Base-by-base conservation (phyloP, 2,113 vertebrate genomes). In the Scartelaos histophorus region DNA sequence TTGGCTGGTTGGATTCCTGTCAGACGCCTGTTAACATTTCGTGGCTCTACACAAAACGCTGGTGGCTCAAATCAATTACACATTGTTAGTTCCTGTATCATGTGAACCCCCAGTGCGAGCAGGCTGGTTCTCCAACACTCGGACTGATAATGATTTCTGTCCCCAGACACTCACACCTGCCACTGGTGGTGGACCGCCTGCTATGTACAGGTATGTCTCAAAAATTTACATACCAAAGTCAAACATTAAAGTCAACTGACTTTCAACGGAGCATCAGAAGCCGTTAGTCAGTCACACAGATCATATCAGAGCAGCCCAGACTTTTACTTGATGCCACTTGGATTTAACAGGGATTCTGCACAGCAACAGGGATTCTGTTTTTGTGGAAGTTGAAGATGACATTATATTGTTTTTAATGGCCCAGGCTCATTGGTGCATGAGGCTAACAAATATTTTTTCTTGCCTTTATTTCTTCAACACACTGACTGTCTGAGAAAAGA, bases 41-140 rank as follows among this genome's bases (percentile, higher is more conserved):
- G 74, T 75, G 54, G 43, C 67, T 60, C 25, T 35, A 71, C 62
- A 73, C 76, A 69, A 80, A 84, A 73, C 43, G 46, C 67, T 56
- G 62, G 67, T 67, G 51, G 57, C 65, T 69, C 57, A 82, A 84
- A 87, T 81, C 74, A 70, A 75, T 82, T 73, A 75, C 67, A 73
- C 67, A 72, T 84, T 78, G 56, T 53, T 74, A 77, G 73, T 71
- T 77, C 29, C 73, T 70, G 25, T 72, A 79, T 79, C 79, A 79
- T 75, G 60, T 54, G 56, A 71, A 75, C 69, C 67, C 46, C 61
- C 69, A 66, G 25, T 56, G 77, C 74, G 54, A 71, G 56, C 73
- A 60, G 38, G 66, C 81, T 78, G 65, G 80, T 74, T 77, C 77
- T 51, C 47, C 45, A 77, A 64, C 70, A 82, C 69, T 60, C 77